Base-by-base conservation (phyloP, 2,113 vertebrate species). In the Tautogolabrus adspersus region DNA sequence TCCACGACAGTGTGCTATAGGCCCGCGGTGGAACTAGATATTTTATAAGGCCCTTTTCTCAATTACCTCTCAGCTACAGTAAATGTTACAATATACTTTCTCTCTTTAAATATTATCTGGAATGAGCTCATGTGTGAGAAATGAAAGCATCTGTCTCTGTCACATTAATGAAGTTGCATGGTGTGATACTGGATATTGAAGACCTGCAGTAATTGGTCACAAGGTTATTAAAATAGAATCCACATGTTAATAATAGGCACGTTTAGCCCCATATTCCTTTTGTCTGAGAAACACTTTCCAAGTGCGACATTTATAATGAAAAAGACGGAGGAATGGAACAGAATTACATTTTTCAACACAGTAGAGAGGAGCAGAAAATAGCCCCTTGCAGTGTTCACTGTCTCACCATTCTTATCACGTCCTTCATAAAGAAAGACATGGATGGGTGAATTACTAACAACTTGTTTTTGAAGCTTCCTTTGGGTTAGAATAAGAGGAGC, bases 161-260 rank as follows among this genome's bases (percentile, higher is more conserved):
- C 83, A 69, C 59, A 66, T 75, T 88, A 87, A 89, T 88, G 70
- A 83, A 85, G 81, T 68, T 69, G 81, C 38, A 66, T 81, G 11
- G 60, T 61, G 34, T 66, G 72, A 54, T 55, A 38, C 44, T 68
- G 83, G 76, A 78, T 81, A 60, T 40, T 72, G 51, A 80, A 77
- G 52, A 67, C 60, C 63, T 57, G 38, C 44, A 38, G 70, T 77
- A 64, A 85, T 69, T 76, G 75, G 22, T 23, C 1, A 22, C 23
- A 67, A 60, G 80, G 77, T 75, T 90, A 83, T 89, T 88, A 87
- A 91, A 89, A 89, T 89, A 84, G 82, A 85, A 72, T 2, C 64
- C 54, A 38, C 11, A 38, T 62, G 66, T 73, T 92, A 89, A 90
- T 87, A 87, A 90, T 87, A 85, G 83, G 13, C 61, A 75, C 80